Evolutionary conservation across 2,113 vertebrate species (phyloP).

Genomic region (Syrrhaptes paradoxus): DNA sequence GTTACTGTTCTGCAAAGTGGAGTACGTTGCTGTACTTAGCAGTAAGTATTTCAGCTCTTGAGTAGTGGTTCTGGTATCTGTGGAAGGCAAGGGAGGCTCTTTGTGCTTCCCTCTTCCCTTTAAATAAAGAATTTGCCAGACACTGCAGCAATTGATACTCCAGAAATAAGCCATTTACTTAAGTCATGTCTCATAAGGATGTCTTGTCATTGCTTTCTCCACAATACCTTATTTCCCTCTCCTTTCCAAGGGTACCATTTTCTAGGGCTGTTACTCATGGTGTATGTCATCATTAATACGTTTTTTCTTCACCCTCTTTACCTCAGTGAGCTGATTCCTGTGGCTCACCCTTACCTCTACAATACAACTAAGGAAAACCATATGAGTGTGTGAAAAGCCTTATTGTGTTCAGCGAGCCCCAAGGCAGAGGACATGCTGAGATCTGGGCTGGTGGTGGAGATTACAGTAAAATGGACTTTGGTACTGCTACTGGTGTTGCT

Average conservation of each 20-base stretch:
- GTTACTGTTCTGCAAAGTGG: background rate
- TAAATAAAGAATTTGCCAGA: background rate
- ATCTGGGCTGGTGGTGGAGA: background rate
- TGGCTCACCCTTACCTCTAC: background rate
- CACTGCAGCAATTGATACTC: background rate
- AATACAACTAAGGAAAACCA: background rate
- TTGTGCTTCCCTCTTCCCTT: background rate
- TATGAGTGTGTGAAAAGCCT: background rate
- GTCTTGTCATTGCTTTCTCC: background rate
- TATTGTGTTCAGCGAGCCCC: background rate
- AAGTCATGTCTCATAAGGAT: background rate
- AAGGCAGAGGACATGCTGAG: background rate
- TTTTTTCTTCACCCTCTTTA: background rate
- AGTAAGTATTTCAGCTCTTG: conserved; percentile 10
- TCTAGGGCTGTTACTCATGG: background rate
- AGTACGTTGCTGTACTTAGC: conserved; percentile 20
- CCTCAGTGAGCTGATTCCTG: background rate
- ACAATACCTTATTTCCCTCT: background rate
- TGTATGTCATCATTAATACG: background rate
- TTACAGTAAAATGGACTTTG: background rate
- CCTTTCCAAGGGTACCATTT: background rate
- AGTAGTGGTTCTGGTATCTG: background rate
- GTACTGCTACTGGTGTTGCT: background rate
- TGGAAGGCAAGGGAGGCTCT: background rate
- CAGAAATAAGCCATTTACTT: background rate